These are phyloP conservation scores for Hydractinia symbiolongicarpus DNA, from an alignment of 30 jellyfish, hydroid and myxozoan species.

Conservation along the genomic window DNA sequence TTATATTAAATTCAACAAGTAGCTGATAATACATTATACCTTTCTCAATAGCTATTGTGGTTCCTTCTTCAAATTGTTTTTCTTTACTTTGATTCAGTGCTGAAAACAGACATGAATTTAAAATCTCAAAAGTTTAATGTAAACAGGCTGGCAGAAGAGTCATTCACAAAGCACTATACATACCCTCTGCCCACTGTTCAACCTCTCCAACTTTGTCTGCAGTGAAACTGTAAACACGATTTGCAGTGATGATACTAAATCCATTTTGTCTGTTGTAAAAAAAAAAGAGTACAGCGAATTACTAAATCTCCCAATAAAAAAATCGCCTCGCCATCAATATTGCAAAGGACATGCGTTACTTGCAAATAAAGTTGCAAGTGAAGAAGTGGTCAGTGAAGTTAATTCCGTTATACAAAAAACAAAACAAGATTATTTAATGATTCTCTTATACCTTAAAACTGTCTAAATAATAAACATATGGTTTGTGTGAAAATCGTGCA, in stretches of 20 bases:
- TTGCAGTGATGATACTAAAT: slow-evolving; percentile 86
- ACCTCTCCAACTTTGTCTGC: slow-evolving; percentile 83
- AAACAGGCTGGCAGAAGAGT: neutral
- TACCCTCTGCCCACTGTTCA: slow-evolving; percentile 81
- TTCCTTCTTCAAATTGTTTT: slow-evolving; percentile 92
- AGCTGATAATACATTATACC: slow-evolving; percentile 24
- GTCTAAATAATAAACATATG: too few species aligned
- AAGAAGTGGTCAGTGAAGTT: too few species aligned
- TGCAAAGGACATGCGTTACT: too few species aligned
- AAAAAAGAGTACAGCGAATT: neutral
- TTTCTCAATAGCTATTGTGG: slow-evolving; percentile 84
- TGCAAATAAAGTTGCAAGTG: too few species aligned
- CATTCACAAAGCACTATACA: too few species aligned
- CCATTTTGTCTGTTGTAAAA: slow-evolving; percentile 61
- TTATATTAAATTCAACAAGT: too few species aligned
- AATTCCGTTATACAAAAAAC: too few species aligned
- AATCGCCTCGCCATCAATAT: too few species aligned
- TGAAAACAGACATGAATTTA: neutral
- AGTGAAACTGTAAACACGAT: slow-evolving; percentile 79
- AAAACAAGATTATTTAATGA: too few species aligned
- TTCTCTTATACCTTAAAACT: too few species aligned
- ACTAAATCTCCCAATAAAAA: too few species aligned
- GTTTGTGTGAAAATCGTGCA: too few species aligned
- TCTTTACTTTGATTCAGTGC: slow-evolving; percentile 82
- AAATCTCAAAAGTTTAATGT: neutral